Evolutionary conservation across 2,113 vertebrate species (phyloP).

Genomic region (Gila orcuttii): DNA sequence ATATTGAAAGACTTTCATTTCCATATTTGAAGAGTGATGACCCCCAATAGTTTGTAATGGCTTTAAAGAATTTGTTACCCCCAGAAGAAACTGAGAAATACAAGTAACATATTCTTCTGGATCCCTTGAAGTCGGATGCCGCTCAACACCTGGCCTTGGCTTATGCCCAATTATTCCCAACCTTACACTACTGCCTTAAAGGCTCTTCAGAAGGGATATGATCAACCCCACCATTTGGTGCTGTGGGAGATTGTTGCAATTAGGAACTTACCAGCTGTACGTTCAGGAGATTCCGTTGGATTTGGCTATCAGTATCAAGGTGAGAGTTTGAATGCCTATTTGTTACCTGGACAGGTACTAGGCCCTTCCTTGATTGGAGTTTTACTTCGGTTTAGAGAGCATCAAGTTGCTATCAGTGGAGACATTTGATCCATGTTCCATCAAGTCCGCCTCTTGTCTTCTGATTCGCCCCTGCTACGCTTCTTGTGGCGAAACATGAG

Average conservation of each 20-base stretch:
- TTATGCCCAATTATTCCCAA: background rate
- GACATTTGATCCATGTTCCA: no score
- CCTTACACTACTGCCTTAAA: background rate
- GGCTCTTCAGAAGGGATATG: background rate
- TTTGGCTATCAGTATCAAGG: background rate
- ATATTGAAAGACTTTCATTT: constrained; percentile 4
- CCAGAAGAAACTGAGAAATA: background rate
- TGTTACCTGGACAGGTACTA: no score
- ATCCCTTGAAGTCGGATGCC: background rate
- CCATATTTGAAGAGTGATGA: background rate
- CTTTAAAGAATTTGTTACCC: background rate
- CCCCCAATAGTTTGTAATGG: background rate
- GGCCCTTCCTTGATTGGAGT: no score
- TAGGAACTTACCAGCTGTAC: background rate
- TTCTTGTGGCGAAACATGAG: background rate
- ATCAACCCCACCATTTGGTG: background rate
- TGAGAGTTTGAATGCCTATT: no score
- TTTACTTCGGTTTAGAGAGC: no score
- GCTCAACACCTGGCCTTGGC: background rate
- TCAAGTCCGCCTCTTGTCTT: background rate
- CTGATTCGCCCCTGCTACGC: background rate
- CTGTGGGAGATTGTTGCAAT: background rate
- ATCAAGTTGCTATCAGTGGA: no score
- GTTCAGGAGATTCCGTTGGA: background rate
- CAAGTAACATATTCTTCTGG: background rate